Base-by-base conservation (phyloP, 1,140 invertebrate species). In the Aleiodes sp. region DNA sequence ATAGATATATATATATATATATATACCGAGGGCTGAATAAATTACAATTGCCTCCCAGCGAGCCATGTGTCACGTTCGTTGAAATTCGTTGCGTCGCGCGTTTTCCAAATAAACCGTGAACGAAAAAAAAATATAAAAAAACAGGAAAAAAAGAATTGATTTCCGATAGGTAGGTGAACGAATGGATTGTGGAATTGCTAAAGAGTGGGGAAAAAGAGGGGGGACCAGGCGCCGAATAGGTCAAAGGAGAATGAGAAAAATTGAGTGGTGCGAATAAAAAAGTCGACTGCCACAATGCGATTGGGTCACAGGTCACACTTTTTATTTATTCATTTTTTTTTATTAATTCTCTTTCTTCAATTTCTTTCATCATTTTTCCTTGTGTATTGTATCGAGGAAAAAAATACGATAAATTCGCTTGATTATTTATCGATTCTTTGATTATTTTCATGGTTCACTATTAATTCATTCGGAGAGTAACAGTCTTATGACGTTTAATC, bases 21-120 rank as follows among this genome's bases (percentile, higher is more conserved):
- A 35, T 35, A 10, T 35, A 35, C 10, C 19, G 64, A 35, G 4
- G 4, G 4, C 31, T 35, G 31, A 35, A 35, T 35, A 35, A 35
- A 35, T 35, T 35, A 35, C 31, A 35, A 35, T 35, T 6, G 31
- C 31, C 31, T 65, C 70, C 73, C 68, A 73, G 70, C 72, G 65
- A 73, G 31, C 19, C 59, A 26, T 56, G 57, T 29, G 35, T 46
- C 26, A 46, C 66, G 52, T 61, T 19, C 16, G 57, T n/a, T 9
- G 19, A 72, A 64, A 64, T 68, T 28, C n/a, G 39, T 21, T n/a
- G 33, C 61, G 59, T 7, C 8, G 63, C 68, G 65, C 52, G 62
- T 35, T 70, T 73, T 70, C 61, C 70, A 74, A 72, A 74, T 74
- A 64, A 70, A 73, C 9, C 46, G 65, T 64, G 62, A 63, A 31